These are phyloP conservation scores for Trachelus stipa DNA, from an alignment of 2,888 invertebrate genomes.

Conservation along the genomic window DNA sequence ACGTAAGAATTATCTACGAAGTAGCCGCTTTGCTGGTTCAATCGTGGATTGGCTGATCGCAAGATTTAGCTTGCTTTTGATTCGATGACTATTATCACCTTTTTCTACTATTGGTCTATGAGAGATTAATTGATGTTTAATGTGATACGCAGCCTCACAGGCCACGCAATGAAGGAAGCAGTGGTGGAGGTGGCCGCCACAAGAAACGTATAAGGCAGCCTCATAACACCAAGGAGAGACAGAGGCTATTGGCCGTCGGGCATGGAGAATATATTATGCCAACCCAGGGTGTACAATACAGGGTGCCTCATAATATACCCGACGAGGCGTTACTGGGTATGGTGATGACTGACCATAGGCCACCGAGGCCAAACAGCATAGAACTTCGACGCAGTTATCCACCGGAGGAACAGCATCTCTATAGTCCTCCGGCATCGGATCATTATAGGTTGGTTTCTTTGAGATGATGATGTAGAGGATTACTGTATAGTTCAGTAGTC, in stretches of 20 bases:
- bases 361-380: conserved; percentile 88
- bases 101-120: background rate
- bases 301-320: conserved; percentile 70
- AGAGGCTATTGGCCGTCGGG: conserved; percentile 84
- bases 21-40: background rate
- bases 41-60: conserved; percentile 4
- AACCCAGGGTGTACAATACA: conserved; percentile 71
- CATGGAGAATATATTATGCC: conserved; percentile 90
- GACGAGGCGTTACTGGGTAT: conserved; percentile 69
- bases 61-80: conserved; percentile 39
- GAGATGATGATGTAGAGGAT: background rate
- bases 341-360: conserved; percentile 73
- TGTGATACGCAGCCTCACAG: conserved; percentile 70
- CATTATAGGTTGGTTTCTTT: conserved; percentile 54
- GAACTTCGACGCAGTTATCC: conserved; percentile 78
- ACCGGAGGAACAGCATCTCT: conserved; percentile 61
- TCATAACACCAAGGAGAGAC: conserved; percentile 88
- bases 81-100: conserved; percentile 14
- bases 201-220: conserved; percentile 87
- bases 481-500: background rate
- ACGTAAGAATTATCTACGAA: background rate
- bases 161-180: conserved; percentile 71
- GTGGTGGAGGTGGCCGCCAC: conserved; percentile 76
- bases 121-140: conserved; percentile 12
- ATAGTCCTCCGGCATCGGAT: conserved; percentile 62